These are phyloP conservation scores for Sebastes kiyomatsui DNA, from an alignment of 2,797 vertebrate species.

Conservation along the genomic window DNA sequence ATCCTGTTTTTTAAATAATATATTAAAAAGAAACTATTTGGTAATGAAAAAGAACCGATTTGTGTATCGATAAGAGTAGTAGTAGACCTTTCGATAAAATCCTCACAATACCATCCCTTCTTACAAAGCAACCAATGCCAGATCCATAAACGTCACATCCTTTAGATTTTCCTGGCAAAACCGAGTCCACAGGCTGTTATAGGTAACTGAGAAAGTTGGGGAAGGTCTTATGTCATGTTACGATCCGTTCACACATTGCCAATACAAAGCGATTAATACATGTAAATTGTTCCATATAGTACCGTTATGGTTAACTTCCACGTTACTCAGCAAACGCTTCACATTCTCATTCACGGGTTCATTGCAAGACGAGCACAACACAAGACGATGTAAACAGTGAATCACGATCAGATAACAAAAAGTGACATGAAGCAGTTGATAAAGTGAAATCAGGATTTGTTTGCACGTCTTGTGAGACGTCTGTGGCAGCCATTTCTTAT, in stretches of 20 bases:
- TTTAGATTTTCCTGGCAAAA: not conserved
- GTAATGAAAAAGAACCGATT: too few species aligned
- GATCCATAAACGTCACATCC: not conserved
- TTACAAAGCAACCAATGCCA: not conserved
- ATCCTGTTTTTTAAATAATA: too few species aligned
- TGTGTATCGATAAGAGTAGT: too few species aligned
- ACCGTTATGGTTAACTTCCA: not conserved
- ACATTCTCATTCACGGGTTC: not conserved
- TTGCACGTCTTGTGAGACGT: conserved; percentile 9
- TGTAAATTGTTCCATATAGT: not conserved
- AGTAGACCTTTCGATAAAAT: too few species aligned
- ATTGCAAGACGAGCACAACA: not conserved
- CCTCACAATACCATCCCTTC: too few species aligned
- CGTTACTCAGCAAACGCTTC: not conserved
- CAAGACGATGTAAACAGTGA: not conserved
- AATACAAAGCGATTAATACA: not conserved
- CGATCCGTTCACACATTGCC: not conserved
- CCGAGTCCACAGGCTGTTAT: not conserved
- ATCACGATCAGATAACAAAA: conserved; percentile 9
- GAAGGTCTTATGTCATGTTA: not conserved
- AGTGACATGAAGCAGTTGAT: not conserved
- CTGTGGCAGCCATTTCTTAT: conserved; percentile 29
- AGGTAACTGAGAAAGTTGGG: not conserved
- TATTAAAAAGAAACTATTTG: too few species aligned
- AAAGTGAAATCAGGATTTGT: conserved; percentile 28